phyloP scores from a whole-genome alignment of 2,888 invertebrate species.

The Pristionchus arcanus region DNA sequence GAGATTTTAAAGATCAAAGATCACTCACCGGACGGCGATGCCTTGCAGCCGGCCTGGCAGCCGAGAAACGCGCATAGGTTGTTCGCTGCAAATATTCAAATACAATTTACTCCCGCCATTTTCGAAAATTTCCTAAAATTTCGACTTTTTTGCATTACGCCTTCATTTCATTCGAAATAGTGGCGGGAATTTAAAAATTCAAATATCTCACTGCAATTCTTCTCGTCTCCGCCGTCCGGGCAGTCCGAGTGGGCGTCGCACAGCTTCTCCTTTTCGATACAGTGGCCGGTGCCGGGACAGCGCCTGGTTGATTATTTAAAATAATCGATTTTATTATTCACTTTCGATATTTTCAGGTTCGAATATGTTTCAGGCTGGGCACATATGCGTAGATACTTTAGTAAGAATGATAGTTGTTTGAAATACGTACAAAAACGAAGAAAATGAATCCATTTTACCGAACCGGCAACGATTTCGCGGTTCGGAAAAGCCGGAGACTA shows the following conservation, averaged over 20 bases:
- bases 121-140: not conserved
- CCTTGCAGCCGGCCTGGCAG: slow-evolving; percentile 93
- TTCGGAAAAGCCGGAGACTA: too few species aligned
- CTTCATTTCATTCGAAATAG: not conserved
- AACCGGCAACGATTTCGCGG: too few species aligned
- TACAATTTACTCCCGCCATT: not conserved
- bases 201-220: slow-evolving; percentile 72
- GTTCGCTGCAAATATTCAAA: slow-evolving; percentile 83
- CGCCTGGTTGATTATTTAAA: slow-evolving; percentile 35
- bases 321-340: not conserved
- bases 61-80: slow-evolving; percentile 89
- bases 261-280: slow-evolving; percentile 93
- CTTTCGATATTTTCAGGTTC: too few species aligned
- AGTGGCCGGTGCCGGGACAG: slow-evolving; percentile 86
- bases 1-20: not conserved
- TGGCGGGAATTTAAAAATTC: slow-evolving; percentile 29
- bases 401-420: too few species aligned
- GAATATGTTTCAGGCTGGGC: too few species aligned
- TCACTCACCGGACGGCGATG: slow-evolving; percentile 87
- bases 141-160: not conserved
- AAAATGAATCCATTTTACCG: too few species aligned
- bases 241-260: slow-evolving; percentile 98
- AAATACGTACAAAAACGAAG: too few species aligned
- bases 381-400: too few species aligned
- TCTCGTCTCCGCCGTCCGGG: slow-evolving; percentile 94